Conservation (phyloP, 2,797 vertebrate genomes). For the Cossypha heuglini region DNA sequence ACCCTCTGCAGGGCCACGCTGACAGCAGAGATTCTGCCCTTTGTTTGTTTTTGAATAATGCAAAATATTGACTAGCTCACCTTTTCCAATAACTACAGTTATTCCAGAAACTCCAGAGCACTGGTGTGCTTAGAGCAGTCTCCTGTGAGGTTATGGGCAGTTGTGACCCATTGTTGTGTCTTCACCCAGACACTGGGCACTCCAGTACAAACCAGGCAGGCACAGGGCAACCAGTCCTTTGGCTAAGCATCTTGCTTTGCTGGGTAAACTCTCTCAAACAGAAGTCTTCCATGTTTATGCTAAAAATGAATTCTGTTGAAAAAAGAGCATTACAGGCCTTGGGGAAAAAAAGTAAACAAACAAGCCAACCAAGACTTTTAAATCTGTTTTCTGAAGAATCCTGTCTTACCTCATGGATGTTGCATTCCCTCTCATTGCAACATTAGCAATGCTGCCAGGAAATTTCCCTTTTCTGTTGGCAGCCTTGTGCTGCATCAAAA, state of each 20-base stretch:
- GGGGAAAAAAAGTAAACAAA: neutral
- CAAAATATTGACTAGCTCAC: neutral
- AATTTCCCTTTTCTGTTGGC: neutral
- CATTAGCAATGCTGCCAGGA: neutral
- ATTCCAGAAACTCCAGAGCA: neutral
- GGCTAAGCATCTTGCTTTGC: neutral
- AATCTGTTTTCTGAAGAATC: neutral
- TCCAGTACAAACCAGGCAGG: neutral
- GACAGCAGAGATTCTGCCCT: neutral
- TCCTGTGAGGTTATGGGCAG: neutral
- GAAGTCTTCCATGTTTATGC: neutral
- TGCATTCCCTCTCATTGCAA: neutral
- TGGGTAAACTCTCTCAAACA: neutral
- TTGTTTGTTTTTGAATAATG: neutral
- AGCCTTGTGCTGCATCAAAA: neutral
- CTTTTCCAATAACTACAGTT: rapidly evolving
- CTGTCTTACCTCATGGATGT: neutral
- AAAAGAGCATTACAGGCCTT: neutral
- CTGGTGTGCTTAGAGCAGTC: neutral
- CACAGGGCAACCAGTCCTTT: neutral
- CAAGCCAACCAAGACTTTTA: neutral
- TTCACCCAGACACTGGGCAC: neutral
- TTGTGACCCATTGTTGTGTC: neutral
- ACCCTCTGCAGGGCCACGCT: neutral
- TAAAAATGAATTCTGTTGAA: neutral